A percentile compares a stretch with the other conserved stretches of the same genome.
Conservation (phyloP, 2,888 invertebrate genomes). For the Mesorhabditis belari region DNA sequence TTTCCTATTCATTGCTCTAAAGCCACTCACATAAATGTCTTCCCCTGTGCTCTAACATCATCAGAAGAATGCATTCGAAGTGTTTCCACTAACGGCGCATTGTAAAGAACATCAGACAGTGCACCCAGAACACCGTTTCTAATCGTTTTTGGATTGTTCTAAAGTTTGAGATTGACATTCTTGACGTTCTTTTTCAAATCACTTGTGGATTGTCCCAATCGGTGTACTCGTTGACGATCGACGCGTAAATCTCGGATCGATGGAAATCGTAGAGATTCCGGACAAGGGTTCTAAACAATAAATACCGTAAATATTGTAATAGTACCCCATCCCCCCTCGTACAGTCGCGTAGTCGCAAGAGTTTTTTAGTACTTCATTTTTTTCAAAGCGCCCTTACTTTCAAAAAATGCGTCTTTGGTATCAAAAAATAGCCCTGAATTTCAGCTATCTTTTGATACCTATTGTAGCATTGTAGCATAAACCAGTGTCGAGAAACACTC, state of each 20-base stretch:
- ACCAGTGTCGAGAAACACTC: too few relatives aligned
- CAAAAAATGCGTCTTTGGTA: too few relatives aligned
- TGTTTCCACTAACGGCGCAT: slow-evolving; percentile 58
- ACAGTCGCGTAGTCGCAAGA: too few relatives aligned
- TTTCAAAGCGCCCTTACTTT: too few relatives aligned
- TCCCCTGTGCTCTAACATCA: slow-evolving; percentile 39
- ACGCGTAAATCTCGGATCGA: slow-evolving; percentile 84
- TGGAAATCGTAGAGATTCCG: slow-evolving; percentile 88
- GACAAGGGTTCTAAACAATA: slow-evolving; percentile 61
- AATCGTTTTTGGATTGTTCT: slow-evolving; percentile 69
- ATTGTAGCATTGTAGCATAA: too few relatives aligned
- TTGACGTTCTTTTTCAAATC: background rate
- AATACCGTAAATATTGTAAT: too few relatives aligned
- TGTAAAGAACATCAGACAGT: slow-evolving; percentile 74
- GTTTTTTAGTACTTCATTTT: too few relatives aligned
- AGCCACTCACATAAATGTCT: slow-evolving; percentile 45
- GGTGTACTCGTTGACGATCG: slow-evolving; percentile 88
- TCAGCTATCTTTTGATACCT: too few relatives aligned
- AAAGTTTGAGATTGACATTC: slow-evolving; percentile 3
- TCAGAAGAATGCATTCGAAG: slow-evolving; percentile 45
- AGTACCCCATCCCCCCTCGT: too few relatives aligned
- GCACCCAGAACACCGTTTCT: slow-evolving; percentile 78
- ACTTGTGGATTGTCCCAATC: slow-evolving; percentile 67
- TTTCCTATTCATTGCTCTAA: background rate
- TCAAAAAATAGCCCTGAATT: too few relatives aligned